Conservation (phyloP, 2,797 vertebrate species). For the Diplodus puntazzo region DNA sequence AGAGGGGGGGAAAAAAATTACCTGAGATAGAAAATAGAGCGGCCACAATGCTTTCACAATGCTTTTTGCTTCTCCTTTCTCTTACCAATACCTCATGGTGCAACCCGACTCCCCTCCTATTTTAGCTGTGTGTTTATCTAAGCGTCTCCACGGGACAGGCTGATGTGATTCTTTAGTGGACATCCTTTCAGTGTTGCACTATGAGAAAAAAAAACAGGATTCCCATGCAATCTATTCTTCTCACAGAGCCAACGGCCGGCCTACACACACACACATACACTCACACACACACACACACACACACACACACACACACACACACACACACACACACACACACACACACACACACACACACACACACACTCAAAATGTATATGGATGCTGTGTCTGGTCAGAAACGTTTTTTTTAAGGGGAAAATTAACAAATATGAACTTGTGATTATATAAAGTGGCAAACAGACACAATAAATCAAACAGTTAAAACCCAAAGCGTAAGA, state of each 20-base stretch:
- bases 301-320: constrained; percentile 1
- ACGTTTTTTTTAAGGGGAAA: neutral
- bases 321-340: neutral
- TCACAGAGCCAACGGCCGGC: constrained; percentile 61
- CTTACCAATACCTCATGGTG: constrained; percentile 77
- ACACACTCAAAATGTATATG: neutral
- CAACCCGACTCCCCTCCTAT: constrained; percentile 82
- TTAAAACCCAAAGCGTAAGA: neutral
- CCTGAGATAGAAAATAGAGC: constrained; percentile 79
- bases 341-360: constrained; percentile 4
- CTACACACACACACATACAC: constrained; percentile 44
- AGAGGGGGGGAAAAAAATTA: constrained; percentile 56
- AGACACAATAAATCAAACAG: neutral
- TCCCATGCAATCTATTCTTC: constrained; percentile 82
- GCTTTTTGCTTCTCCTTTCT: constrained; percentile 82
- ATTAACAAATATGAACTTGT: neutral
- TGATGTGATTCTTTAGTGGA: constrained; percentile 79
- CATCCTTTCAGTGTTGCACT: constrained; percentile 78
- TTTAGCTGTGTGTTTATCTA: constrained; percentile 85
- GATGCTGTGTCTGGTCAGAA: constrained; percentile 25
- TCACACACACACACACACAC: neutral
- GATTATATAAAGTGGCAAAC: neutral
- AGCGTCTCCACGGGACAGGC: constrained; percentile 83
- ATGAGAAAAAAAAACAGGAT: constrained; percentile 77
- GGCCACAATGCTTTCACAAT: constrained; percentile 85